Conservation (phyloP, 2,113 vertebrate species). For the Pipa parva region DNA sequence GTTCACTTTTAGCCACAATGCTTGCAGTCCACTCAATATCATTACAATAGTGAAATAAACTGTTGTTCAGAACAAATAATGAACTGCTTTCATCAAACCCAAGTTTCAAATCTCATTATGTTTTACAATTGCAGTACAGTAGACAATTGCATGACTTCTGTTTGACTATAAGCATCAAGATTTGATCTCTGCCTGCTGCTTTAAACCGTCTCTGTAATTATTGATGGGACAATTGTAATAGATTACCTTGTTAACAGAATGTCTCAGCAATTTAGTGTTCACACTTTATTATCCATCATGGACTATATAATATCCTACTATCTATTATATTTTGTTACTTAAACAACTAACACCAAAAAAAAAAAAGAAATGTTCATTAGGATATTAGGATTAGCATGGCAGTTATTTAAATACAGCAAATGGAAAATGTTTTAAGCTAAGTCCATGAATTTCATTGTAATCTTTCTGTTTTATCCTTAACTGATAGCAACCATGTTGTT, state of each 20-base stretch:
- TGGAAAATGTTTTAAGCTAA: too few relatives aligned
- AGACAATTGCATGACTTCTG: slow-evolving; percentile 58
- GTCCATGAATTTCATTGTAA: too few relatives aligned
- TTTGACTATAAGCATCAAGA: slow-evolving; percentile 50
- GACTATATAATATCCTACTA: slow-evolving; percentile 18
- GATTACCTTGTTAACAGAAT: slow-evolving; percentile 48
- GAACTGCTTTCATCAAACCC: slow-evolving; percentile 67
- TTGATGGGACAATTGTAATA: slow-evolving; percentile 54
- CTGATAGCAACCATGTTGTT: too few relatives aligned
- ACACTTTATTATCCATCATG: slow-evolving; percentile 50
- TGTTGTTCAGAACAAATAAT: slow-evolving; percentile 64
- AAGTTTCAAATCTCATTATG: slow-evolving; percentile 67
- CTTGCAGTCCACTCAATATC: slow-evolving; percentile 60
- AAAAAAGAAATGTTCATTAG: too few relatives aligned
- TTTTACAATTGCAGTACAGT: slow-evolving; percentile 61
- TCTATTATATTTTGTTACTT: too few relatives aligned
- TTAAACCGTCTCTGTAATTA: slow-evolving; percentile 58
- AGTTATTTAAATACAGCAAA: too few relatives aligned
- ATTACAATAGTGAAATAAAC: slow-evolving; percentile 66
- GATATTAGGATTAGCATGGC: too few relatives aligned
- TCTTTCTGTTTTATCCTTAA: too few relatives aligned
- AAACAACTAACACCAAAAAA: too few relatives aligned
- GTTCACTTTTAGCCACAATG: slow-evolving; percentile 74
- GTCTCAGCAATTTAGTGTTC: slow-evolving; percentile 58
- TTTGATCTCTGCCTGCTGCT: slow-evolving; percentile 37